Conservation (phyloP, 2,888 invertebrate genomes). For the Palloptera scutellata region DNA sequence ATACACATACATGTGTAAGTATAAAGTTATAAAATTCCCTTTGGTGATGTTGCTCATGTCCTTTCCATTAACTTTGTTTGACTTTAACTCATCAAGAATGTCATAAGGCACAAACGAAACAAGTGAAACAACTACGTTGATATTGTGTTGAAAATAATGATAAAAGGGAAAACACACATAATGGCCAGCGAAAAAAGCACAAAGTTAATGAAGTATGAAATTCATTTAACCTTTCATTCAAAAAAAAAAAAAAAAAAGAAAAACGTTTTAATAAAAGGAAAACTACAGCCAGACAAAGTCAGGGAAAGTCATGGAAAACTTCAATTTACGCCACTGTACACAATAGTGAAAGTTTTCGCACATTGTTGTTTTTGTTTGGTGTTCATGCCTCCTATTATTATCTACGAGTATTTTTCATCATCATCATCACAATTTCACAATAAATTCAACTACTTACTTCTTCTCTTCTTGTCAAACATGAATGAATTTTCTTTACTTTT, state of each 20-base stretch:
- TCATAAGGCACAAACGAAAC: background rate
- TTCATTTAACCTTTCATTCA: conserved; percentile 26
- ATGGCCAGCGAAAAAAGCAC: conserved; percentile 2
- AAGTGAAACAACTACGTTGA: background rate
- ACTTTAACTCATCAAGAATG: conserved; percentile 17
- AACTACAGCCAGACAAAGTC: background rate
- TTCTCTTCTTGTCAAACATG: conserved; percentile 35
- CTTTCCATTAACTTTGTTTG: conserved; percentile 25
- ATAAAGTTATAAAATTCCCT: conserved; percentile 36
- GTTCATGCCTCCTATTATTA: too few relatives aligned
- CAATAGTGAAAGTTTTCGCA: background rate
- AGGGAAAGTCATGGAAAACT: background rate
- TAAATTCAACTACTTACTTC: conserved; percentile 21
- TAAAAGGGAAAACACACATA: conserved; percentile 14
- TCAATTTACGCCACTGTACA: background rate
- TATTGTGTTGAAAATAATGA: conserved; percentile 18
- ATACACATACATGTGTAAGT: conserved; percentile 28
- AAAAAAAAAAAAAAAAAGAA: background rate
- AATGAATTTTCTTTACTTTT: conserved; percentile 36
- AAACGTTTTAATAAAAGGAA: background rate
- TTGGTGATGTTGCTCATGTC: conserved; percentile 38
- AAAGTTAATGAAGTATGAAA: conserved; percentile 31
- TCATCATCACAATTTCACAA: conserved; percentile 22
- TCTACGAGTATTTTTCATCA: too few relatives aligned
- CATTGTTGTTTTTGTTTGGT: background rate